Base-by-base conservation (phyloP, 2,888 invertebrate genomes). In the Therioaphis trifolii region DNA sequence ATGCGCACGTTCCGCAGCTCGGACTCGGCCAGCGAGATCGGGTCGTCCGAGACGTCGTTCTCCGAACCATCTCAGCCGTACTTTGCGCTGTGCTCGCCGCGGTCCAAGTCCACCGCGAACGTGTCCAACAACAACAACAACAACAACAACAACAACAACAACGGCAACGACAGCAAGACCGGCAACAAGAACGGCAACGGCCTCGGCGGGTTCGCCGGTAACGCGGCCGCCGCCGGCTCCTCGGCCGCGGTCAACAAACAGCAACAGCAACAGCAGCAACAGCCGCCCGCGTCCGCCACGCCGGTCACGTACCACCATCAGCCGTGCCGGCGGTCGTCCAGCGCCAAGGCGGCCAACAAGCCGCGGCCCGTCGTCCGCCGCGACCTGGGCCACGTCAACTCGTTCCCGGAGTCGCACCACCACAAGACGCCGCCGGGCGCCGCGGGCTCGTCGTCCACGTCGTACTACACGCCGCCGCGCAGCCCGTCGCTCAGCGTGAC, bases 301-400 rank as follows among this genome's bases (percentile, higher is more conserved):
- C 9, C 27, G 3, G n/a, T 27, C 15, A 24, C 61, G 29, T 68
- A 52, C 12, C 74, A 72, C 29, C 84, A 76, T 43, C 76, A 76
- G n/a, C 84, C 84, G 52, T 76, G 84, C n/a, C 68, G 69, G 3
- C 43, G 66, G 21, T 72, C 75, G 49, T 80, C 72, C 79, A 85
- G 76, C 63, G 75, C 84, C 27, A 84, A 85, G 21, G 75, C 84
- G 24, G 76, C 84, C 27, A 85, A 85, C 69, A 84, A 85, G 21
- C 85, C 85, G 63, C 82, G 78, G 14, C 82, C 85, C 14, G 75
- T 66, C 46, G 84, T 85, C 24, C 71, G 77, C 71, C 84, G 84
- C 9, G 85, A 85, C 43, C 18, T 85, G 55, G 84, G 85, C 18
- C 85, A 85, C 77, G 84, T 77, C n/a, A 85, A 85, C 78, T 85